Base-by-base conservation (phyloP, 2,113 vertebrate genomes). In the Grus americana region DNA sequence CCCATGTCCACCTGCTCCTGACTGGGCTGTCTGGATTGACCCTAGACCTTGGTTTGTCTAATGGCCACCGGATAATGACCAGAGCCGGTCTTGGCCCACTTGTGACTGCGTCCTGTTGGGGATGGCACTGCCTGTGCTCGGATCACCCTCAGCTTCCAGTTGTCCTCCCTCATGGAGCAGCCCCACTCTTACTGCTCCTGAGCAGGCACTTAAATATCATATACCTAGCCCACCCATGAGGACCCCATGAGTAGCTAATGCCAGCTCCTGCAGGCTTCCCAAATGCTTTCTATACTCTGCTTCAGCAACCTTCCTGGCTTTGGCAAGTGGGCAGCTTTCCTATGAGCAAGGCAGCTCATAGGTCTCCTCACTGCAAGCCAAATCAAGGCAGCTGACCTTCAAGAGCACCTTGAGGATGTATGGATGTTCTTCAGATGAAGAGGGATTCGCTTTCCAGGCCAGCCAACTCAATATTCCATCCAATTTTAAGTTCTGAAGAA, bases 121-220 rank as follows among this genome's bases (percentile, higher is more conserved):
- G 27, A 8, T 9, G 10, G 29, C 32, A 47, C 3, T 3, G 7
- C 7, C 36, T 3, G 0, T 52, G 15, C 40, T 40, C 23, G 27
- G 24, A 40, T 71, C 63, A 38, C 1, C 5, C 16, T 40, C 46
- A 10, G 8, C 15, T 85, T 17, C 66, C 54, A 67, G 0, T 50
- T 65, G 6, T 38, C 36, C 22, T 42, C 22, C 20, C 3, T 12
- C 0, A 0, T 59, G 70, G 13, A 91, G 36, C 58, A 57, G 66
- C 20, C 26, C 24, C 13, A 29, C 22, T 66, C 42, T 23, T 62
- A 20, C 46, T 44, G 12, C 40, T 80, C 36, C 55, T 82, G 49
- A 81, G 58, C 30, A 73, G 27, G 14, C 24, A 40, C 40, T 75
- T 55, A 36, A 26, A 21, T 38, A 6, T 26, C 16, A 11, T 27